Evolutionary conservation across 2,888 invertebrate species (phyloP).

Genomic region (Polia nebulosa): DNA sequence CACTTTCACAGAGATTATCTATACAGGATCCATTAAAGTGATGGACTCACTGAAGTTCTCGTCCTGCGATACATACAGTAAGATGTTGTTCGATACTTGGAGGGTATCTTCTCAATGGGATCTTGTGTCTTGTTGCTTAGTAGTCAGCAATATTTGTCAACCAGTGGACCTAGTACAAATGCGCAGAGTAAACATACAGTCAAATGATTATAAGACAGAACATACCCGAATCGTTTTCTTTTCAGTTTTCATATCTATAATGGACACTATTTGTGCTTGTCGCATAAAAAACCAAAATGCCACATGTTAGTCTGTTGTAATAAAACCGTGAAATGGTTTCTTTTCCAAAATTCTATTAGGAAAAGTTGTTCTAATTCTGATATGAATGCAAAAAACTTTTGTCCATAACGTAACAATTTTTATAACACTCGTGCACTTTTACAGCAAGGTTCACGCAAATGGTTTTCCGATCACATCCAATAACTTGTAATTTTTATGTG

Average conservation of each 20-base stretch:
- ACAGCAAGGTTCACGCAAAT: slow-evolving; percentile 29
- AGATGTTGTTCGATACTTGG: background rate
- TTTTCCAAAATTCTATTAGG: background rate
- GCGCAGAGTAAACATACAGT: background rate
- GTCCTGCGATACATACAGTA: background rate
- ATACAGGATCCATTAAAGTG: slow-evolving; percentile 27
- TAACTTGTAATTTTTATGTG: slow-evolving; percentile 53
- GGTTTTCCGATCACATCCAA: slow-evolving; percentile 36
- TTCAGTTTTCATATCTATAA: background rate
- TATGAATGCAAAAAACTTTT: slow-evolving; percentile 12
- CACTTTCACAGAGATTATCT: slow-evolving; percentile 27
- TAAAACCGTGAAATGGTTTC: background rate
- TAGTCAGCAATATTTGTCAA: background rate
- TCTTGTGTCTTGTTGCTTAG: background rate
- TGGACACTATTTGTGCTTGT: no score
- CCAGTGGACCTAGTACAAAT: background rate
- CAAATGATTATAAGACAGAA: background rate
- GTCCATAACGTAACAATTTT: slow-evolving; percentile 21
- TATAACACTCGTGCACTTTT: slow-evolving; percentile 26
- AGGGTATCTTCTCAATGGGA: background rate
- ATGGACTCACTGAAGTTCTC: slow-evolving; percentile 23
- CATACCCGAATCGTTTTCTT: no score
- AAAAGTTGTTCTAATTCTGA: background rate
- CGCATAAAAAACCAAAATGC: no score
- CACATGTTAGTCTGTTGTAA: background rate